Conservation (phyloP, 2,113 vertebrate species). For the Gorilla gorilla region DNA sequence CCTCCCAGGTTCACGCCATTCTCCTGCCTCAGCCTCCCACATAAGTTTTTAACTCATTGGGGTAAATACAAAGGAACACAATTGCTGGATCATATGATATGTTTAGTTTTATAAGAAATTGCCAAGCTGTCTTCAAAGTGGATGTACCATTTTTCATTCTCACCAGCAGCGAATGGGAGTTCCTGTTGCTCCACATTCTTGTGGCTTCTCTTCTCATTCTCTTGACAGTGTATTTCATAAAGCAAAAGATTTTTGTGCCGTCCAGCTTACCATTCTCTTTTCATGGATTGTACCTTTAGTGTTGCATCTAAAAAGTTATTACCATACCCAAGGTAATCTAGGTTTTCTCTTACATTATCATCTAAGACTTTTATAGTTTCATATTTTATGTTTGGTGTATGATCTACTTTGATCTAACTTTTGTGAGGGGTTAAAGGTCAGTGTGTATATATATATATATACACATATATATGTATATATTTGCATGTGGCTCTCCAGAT, state of each 20-base stretch:
- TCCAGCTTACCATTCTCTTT: not conserved
- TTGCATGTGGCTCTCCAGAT: not conserved
- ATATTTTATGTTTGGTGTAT: not conserved
- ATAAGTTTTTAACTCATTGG: not conserved
- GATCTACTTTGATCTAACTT: not conserved
- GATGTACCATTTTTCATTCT: not conserved
- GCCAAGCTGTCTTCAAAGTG: not conserved
- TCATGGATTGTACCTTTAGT: not conserved
- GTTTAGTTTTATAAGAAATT: not conserved
- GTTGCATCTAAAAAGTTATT: not conserved
- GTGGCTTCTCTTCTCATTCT: not conserved
- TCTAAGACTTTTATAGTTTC: not conserved
- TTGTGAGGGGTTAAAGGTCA: not conserved
- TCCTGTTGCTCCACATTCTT: not conserved
- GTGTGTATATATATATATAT: too few species aligned
- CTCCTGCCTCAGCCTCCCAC: too few species aligned
- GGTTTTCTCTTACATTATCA: not conserved
- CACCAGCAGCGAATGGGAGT: not conserved
- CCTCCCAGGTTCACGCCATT: too few species aligned
- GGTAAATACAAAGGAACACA: not conserved
- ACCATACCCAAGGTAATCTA: not conserved
- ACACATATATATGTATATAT: too few species aligned
- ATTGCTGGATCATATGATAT: not conserved
- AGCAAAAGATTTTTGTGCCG: not conserved
- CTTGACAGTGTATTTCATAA: not conserved